phyloP scores from a whole-genome alignment of 1,140 invertebrate species.

The Acromyrmex echinatior region DNA sequence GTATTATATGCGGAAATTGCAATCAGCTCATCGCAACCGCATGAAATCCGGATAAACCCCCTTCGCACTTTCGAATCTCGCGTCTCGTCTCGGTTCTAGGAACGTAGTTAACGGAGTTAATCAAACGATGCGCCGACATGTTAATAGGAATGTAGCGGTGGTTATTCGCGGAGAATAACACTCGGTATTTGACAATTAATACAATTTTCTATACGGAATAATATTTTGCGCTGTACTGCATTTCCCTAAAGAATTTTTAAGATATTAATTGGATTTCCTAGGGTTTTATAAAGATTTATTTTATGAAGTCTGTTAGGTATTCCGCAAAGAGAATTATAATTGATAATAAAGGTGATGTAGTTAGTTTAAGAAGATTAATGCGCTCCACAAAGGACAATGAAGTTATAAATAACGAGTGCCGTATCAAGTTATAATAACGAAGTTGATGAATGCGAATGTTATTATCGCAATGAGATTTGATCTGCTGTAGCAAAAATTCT shows the following conservation, averaged over 20 bases:
- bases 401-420: constrained; percentile 27
- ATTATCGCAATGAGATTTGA: constrained; percentile 21
- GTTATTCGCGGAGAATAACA: neutral
- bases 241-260: neutral
- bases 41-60: constrained; percentile 8
- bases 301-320: neutral
- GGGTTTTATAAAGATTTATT: constrained; percentile 13
- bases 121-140: constrained; percentile 13
- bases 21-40: constrained; percentile 33
- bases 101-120: constrained; percentile 23
- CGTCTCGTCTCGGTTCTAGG: neutral
- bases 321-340: constrained; percentile 1
- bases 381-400: neutral
- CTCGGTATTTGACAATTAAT: neutral
- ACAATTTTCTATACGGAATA: neutral
- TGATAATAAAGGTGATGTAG: neutral
- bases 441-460: constrained; percentile 17
- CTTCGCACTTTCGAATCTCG: constrained; percentile 30
- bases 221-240: neutral
- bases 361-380: constrained; percentile 30
- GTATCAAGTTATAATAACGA: constrained; percentile 22
- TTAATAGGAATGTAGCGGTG: neutral
- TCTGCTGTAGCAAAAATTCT: constrained; percentile 7
- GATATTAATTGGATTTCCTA: neutral
- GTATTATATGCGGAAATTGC: constrained; percentile 34